These are phyloP conservation scores for Pristionchus entomophagus DNA, from an alignment of 2,888 invertebrate genomes.

Conservation along the genomic window DNA sequence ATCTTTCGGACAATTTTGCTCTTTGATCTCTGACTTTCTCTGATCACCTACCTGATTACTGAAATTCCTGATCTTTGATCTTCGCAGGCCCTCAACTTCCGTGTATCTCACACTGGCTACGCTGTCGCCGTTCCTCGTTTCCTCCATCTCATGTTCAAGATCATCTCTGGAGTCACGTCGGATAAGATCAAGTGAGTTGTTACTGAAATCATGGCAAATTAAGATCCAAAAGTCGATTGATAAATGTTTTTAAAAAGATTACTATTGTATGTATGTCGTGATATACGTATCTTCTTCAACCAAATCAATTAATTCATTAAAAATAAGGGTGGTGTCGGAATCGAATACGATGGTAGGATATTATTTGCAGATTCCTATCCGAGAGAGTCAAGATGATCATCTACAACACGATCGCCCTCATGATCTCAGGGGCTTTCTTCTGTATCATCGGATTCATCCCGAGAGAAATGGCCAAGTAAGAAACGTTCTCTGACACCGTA, in stretches of 20 bases:
- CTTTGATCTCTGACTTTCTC: too few relatives aligned
- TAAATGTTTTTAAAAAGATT: too few relatives aligned
- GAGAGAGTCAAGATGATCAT: slow-evolving; percentile 70
- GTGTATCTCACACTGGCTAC: slow-evolving; percentile 66
- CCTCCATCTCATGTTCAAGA: slow-evolving; percentile 64
- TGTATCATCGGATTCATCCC: slow-evolving; percentile 63
- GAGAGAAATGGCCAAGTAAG: slow-evolving; percentile 32
- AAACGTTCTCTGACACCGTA: too few relatives aligned
- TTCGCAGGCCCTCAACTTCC: slow-evolving; percentile 62
- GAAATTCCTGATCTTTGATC: background rate
- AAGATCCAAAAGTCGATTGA: too few relatives aligned
- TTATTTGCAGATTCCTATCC: slow-evolving; percentile 58
- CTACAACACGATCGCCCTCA: slow-evolving; percentile 70
- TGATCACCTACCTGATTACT: background rate
- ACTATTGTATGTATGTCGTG: too few relatives aligned
- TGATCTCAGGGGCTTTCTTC: slow-evolving; percentile 65
- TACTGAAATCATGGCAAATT: too few relatives aligned
- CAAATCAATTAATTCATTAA: too few relatives aligned
- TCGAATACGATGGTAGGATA: background rate
- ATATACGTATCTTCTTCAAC: too few relatives aligned
- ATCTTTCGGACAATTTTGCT: background rate
- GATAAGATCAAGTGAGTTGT: slow-evolving; percentile 60
- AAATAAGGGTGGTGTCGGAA: too few relatives aligned
- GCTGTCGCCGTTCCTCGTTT: slow-evolving; percentile 66
- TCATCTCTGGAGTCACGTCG: slow-evolving; percentile 61